Percentiles rank a stretch among this genome's conserved stretches.
Conservation (phyloP, 2,113 vertebrate genomes). For the Cromileptes altivelis region DNA sequence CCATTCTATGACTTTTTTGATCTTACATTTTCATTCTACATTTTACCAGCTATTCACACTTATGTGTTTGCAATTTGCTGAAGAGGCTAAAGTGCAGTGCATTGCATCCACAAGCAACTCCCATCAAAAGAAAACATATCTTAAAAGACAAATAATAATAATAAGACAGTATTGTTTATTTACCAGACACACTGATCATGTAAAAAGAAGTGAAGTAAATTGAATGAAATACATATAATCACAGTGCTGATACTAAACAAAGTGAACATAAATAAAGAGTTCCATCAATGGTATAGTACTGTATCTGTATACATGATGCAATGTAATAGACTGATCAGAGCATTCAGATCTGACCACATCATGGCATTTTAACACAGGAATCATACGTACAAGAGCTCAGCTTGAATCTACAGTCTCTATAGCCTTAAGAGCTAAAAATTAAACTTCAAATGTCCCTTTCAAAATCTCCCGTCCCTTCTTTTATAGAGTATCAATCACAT, state of each 20-base stretch:
- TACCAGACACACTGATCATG: conserved; percentile 85
- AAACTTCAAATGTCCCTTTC: conserved; percentile 21
- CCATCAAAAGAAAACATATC: not conserved
- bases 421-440: conserved; percentile 32
- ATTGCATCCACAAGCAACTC: not conserved
- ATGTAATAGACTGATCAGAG: conserved; percentile 72
- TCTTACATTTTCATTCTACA: too few species aligned
- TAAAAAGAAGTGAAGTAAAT: conserved; percentile 85
- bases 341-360: conserved; percentile 65
- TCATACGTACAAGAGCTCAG: conserved; percentile 67
- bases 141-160: conserved; percentile 52
- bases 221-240: conserved; percentile 79
- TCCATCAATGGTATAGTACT: conserved; percentile 74
- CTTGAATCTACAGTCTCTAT: conserved; percentile 20
- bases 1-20: too few species aligned
- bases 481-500: conserved; percentile 41
- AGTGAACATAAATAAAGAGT: conserved; percentile 82
- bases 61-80: too few species aligned
- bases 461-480: conserved; percentile 47
- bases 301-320: conserved; percentile 78
- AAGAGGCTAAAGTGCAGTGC: too few species aligned
- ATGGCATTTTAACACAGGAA: conserved; percentile 68
- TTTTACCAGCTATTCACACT: too few species aligned
- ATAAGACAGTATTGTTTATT: conserved; percentile 85
- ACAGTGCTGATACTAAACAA: conserved; percentile 87